Percentiles rank a stretch among this genome's conserved stretches.
These are phyloP conservation scores for Sylvia borin DNA, from an alignment of 2,797 vertebrate species.

Conservation along the genomic window DNA sequence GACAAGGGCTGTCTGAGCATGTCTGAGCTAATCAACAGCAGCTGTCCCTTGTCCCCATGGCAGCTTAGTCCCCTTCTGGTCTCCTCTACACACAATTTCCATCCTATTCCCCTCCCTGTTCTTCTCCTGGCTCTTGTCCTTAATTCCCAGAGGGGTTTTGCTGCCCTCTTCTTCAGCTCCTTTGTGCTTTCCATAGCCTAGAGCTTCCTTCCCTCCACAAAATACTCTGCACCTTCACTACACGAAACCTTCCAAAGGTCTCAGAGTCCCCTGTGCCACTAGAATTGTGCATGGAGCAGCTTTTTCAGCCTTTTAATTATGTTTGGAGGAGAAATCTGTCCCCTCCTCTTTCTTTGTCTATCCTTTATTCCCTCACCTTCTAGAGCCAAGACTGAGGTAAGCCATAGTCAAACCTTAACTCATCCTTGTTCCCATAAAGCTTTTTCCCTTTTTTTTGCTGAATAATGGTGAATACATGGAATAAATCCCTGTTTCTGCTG, in stretches of 20 bases:
- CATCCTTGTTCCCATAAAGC: background rate
- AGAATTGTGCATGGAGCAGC: background rate
- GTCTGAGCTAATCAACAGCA: background rate
- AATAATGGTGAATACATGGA: background rate
- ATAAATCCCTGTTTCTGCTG: background rate
- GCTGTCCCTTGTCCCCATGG: background rate
- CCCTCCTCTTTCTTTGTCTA: background rate
- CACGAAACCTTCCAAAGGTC: background rate
- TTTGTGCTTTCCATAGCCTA: background rate
- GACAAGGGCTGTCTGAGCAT: background rate
- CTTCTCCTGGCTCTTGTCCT: background rate
- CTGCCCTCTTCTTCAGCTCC: background rate
- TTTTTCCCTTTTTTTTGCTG: slow-evolving; percentile 9
- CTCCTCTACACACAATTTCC: background rate
- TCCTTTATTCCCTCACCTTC: background rate
- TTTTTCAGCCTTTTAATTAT: background rate
- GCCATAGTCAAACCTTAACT: background rate
- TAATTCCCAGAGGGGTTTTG: background rate
- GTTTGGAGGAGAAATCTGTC: background rate
- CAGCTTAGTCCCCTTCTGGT: slow-evolving; percentile 35
- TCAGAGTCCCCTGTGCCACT: background rate
- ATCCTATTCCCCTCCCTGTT: background rate
- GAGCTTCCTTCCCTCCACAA: background rate
- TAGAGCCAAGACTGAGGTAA: background rate
- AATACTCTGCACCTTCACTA: background rate